Conservation (phyloP, 1,140 invertebrate genomes). For the Vanessa tameamea region DNA sequence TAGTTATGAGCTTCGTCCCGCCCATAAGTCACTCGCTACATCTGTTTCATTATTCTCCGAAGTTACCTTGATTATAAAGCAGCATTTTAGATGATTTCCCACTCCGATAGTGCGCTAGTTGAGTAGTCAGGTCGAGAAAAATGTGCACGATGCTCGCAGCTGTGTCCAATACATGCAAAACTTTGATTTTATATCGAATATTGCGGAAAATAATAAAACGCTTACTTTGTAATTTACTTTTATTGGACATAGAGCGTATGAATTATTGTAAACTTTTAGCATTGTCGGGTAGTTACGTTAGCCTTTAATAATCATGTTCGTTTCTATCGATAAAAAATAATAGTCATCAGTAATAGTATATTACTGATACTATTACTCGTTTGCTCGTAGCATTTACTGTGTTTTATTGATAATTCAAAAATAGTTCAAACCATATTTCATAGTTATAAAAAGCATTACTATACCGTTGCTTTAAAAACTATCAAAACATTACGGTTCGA, state of each 20-base stretch:
- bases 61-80: conserved; percentile 51
- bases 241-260: conserved; percentile 9
- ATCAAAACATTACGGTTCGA: no score
- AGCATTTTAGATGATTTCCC: conserved; percentile 48
- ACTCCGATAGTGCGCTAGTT: conserved; percentile 33
- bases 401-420: no score
- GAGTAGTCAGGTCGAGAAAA: conserved; percentile 33
- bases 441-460: no score
- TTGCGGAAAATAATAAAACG: conserved; percentile 23
- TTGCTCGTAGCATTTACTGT: no score
- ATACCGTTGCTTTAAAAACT: no score
- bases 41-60: conserved; percentile 59
- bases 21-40: conserved; percentile 61
- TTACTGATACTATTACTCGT: no score
- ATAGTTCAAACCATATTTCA: no score
- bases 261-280: conserved; percentile 1
- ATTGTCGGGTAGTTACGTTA: background rate
- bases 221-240: conserved; percentile 35
- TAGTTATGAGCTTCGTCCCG: conserved; percentile 67
- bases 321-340: background rate
- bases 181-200: conserved; percentile 37
- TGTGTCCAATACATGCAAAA: conserved; percentile 38
- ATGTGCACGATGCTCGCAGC: conserved; percentile 26
- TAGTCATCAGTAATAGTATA: background rate
- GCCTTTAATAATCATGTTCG: background rate